Base-by-base conservation (phyloP, 2,888 invertebrate species). In the Luperina testacea region DNA sequence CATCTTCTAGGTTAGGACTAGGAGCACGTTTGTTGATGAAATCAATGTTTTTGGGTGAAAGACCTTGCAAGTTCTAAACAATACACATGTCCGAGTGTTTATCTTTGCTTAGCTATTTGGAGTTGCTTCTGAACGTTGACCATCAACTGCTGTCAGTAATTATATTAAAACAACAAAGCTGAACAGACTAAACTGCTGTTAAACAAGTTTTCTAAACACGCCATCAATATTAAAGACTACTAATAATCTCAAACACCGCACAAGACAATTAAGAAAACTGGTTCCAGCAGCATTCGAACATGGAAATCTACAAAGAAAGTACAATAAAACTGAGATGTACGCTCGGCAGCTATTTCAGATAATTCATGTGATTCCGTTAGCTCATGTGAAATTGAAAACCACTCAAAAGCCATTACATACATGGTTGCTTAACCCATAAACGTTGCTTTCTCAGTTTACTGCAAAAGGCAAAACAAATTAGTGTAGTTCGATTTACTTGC, bases 401-500 rank as follows among this genome's bases (percentile, higher is more conserved):
- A 80, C 89, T 88, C 84, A 87, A 90, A 89, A 86, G 85, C 88
- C 79, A 87, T 90, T 89, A 87, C 91, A 90, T 91, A 90, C 92
- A 91, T 89, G 92, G 91, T 91, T 88, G 84, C 90, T 82, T 90
- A 91, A 91, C 91, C 92, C 89, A 91, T 92, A 93, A 93, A 92
- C 87, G 92, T 88, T 83, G 89, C 91, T 92, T 92, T 92, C 92
- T 92, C 92, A 91, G 88, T 91, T 91, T 92, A 90, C 95, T 94
- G 91, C 93, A 94, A 94, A 95, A 94, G 95, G 95, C 92, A 92
- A 94, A 94, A 92, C 95, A 93, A 95, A 96, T 96, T 95, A 95
- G 95, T 94, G 90, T 92, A 91, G 91, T 92, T 93, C 92, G 92
- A 93, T 94, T 93, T 93, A 91, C 92, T 90, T 88, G 91, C 92